Percentiles rank a stretch among this genome's conserved stretches.
phyloP scores from a whole-genome alignment of 2,113 vertebrate genomes.

The Gallinago paraguaiae region DNA sequence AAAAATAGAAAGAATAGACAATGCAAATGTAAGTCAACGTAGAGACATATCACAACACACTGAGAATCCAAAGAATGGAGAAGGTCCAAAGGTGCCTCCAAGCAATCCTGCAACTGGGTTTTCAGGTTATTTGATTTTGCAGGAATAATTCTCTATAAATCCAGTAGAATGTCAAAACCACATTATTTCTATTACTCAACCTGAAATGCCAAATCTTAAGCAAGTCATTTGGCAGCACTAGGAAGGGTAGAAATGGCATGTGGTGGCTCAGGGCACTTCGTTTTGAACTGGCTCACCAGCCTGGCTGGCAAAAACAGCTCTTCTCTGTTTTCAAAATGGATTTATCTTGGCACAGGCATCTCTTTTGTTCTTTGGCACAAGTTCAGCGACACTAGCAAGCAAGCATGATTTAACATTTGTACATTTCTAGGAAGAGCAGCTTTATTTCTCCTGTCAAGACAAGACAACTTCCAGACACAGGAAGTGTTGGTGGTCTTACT shows the following conservation, averaged over 20 bases:
- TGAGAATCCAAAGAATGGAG: neutral
- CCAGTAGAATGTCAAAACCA: neutral
- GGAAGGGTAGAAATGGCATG: neutral
- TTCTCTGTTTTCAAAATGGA: neutral
- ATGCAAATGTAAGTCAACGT: neutral
- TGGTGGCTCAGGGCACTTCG: neutral
- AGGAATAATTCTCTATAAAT: neutral
- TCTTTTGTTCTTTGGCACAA: slow-evolving; percentile 9
- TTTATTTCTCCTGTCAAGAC: neutral
- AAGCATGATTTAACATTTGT: neutral
- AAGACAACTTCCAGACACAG: neutral
- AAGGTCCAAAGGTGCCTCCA: neutral
- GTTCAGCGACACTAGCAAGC: neutral
- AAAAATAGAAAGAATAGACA: neutral
- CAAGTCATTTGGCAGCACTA: neutral
- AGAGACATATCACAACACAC: neutral
- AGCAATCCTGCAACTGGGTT: neutral
- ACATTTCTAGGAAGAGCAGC: neutral
- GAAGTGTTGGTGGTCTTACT: neutral
- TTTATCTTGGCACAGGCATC: neutral
- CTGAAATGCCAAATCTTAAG: slow-evolving; percentile 31
- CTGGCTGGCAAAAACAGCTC: neutral
- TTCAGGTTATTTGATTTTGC: neutral
- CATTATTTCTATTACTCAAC: neutral
- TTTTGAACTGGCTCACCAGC: neutral